These are phyloP conservation scores for Sebastes minor DNA, from an alignment of 2,797 vertebrate genomes.

Conservation along the genomic window DNA sequence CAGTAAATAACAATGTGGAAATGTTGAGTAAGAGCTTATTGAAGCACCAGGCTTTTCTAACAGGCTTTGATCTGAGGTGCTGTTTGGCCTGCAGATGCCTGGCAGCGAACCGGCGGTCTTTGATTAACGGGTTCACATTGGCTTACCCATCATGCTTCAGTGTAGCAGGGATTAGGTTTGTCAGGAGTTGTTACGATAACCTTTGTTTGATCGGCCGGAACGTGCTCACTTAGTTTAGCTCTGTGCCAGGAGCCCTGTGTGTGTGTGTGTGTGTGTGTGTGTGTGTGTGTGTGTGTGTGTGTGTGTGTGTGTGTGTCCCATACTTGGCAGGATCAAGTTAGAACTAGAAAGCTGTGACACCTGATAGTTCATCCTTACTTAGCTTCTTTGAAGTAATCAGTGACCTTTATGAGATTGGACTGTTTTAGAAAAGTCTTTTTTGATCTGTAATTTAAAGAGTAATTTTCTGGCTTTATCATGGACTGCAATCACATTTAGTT, in stretches of 20 bases:
- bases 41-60: slow-evolving; percentile 16
- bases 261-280: neutral
- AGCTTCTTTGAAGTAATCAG: slow-evolving; percentile 13
- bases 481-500: neutral
- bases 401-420: slow-evolving; percentile 1
- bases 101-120: slow-evolving; percentile 54
- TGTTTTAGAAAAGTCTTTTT: neutral
- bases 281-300: neutral
- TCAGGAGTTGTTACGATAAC: slow-evolving; percentile 71
- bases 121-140: slow-evolving; percentile 69
- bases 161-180: slow-evolving; percentile 71
- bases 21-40: slow-evolving; percentile 31
- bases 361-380: slow-evolving; percentile 18
- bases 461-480: neutral
- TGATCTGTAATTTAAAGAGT: neutral
- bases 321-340: neutral
- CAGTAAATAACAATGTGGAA: slow-evolving; percentile 16
- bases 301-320: neutral
- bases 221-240: slow-evolving; percentile 9
- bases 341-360: slow-evolving; percentile 5
- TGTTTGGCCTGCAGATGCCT: slow-evolving; percentile 39
- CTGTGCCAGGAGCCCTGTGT: neutral
- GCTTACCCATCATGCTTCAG: slow-evolving; percentile 71
- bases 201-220: slow-evolving; percentile 58
- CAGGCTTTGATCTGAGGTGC: slow-evolving; percentile 34